Evolutionary conservation across 2,888 invertebrate species (phyloP).

Genomic region (Protophormia terraenovae): DNA sequence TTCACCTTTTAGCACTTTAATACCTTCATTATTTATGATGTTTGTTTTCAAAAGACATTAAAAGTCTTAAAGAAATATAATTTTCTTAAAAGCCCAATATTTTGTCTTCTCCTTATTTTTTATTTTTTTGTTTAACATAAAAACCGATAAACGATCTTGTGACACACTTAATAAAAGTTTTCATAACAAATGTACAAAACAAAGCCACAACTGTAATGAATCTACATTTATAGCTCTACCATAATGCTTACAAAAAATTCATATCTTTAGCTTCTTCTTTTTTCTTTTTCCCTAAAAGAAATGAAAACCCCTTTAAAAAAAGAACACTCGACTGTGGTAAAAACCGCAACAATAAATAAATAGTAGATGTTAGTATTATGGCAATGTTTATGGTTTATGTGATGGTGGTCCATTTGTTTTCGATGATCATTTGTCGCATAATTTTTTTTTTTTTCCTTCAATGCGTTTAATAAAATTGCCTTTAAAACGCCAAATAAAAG

Average conservation of each 20-base stretch:
- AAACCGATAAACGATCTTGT: slow-evolving; percentile 63
- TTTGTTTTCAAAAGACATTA: background rate
- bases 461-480: slow-evolving; percentile 64
- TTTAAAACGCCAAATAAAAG: slow-evolving; percentile 56
- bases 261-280: background rate
- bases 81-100: slow-evolving; percentile 44
- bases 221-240: slow-evolving; percentile 49
- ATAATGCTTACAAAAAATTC: slow-evolving; percentile 11
- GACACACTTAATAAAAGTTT: slow-evolving; percentile 64
- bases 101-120: background rate
- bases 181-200: slow-evolving; percentile 28
- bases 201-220: slow-evolving; percentile 53
- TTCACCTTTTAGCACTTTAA: slow-evolving; percentile 46
- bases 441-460: slow-evolving; percentile 37
- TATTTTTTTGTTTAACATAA: slow-evolving; percentile 72
- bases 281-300: slow-evolving; percentile 30
- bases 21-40: slow-evolving; percentile 32
- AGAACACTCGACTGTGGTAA: slow-evolving; percentile 27
- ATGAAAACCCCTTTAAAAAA: background rate
- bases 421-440: slow-evolving; percentile 67
- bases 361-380: slow-evolving; percentile 15
- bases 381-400: slow-evolving; percentile 27
- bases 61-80: background rate
- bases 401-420: slow-evolving; percentile 68
- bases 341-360: slow-evolving; percentile 39